Evolutionary conservation across 2,888 invertebrate genomes (phyloP).

Genomic region (Augiades crinisus): DNA sequence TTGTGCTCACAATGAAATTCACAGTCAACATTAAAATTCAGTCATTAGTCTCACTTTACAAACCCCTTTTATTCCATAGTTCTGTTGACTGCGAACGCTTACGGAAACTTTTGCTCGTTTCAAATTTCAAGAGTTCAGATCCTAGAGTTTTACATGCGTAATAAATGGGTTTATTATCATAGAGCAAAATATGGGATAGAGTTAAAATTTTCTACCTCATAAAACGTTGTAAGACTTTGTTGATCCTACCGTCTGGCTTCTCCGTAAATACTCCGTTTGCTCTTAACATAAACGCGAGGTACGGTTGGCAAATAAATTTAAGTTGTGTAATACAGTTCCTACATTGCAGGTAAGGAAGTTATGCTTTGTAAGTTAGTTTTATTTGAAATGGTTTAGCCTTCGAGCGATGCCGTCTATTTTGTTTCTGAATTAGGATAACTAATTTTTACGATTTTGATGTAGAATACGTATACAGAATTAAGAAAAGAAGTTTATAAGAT

Average conservation of each 20-base stretch:
- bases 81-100: conserved; percentile 8
- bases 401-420: background rate
- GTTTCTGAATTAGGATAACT: background rate
- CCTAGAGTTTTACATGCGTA: conserved; percentile 51
- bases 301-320: conserved; percentile 30
- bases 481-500: too few relatives aligned
- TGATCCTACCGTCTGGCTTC: conserved; percentile 43
- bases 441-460: too few relatives aligned
- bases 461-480: too few relatives aligned
- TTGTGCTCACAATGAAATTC: background rate
- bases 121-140: conserved; percentile 27
- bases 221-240: conserved; percentile 52
- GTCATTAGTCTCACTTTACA: conserved; percentile 15
- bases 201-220: conserved; percentile 58
- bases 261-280: conserved; percentile 42
- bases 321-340: background rate
- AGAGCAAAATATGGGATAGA: conserved; percentile 51
- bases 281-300: conserved; percentile 27
- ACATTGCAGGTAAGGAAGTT: background rate
- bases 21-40: conserved; percentile 8
- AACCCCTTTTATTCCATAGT: background rate
- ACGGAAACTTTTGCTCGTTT: conserved; percentile 23
- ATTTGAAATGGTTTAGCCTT: background rate
- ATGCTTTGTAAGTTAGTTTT: background rate
- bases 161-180: conserved; percentile 64